Evolutionary conservation across 2,797 vertebrate species (phyloP), one percentile per base, ranked within the genome.

Genomic region (Moxostoma hubbsi): DNA sequence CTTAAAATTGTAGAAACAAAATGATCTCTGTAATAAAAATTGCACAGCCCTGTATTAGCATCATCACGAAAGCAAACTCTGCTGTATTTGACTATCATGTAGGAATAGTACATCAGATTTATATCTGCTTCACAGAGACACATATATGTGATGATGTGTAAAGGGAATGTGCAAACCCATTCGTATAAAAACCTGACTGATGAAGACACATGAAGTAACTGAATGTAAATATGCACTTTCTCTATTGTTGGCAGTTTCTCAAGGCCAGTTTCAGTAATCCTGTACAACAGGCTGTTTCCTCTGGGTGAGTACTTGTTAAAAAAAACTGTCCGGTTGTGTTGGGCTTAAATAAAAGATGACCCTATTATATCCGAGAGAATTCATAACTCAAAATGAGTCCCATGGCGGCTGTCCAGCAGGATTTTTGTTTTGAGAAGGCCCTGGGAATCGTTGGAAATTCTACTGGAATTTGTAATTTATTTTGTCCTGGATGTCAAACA

Each of bases 291-390:
- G 65, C 79, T 11, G 58, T 55, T 83, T 83, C 61, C 55, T 80
- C 45, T 72, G 36, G 65, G 24, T 16, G 9, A 65, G 54, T 51
- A 0, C 6, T 45, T 49, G 8, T 36, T 43, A 24, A 57, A 80
- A 57, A 80, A 64, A 82, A 47, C 36, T 77, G 47, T 36, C 73
- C 18, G 82, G 63, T 61, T 76, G 59, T 71, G 54, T 72, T 73
- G 57, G 54, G 11, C 43, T 13, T 13, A 55, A 70, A 49, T 65
- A 74, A 82, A 82, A 57, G 71, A 77, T 9, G 9, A 79, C 7
- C 7, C 72, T 64, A 73, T 80, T 81, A 58, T 64, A 66, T 79
- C 72, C 50, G 84, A 79, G 83, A 6, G 13, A 68, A 76, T 85
- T 49, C 9, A 74, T 59, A 75, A 65, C 79, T 54, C 67, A 24